phyloP scores from a whole-genome alignment of 2,888 invertebrate genomes.

The Theodoxus fluviatilis region DNA sequence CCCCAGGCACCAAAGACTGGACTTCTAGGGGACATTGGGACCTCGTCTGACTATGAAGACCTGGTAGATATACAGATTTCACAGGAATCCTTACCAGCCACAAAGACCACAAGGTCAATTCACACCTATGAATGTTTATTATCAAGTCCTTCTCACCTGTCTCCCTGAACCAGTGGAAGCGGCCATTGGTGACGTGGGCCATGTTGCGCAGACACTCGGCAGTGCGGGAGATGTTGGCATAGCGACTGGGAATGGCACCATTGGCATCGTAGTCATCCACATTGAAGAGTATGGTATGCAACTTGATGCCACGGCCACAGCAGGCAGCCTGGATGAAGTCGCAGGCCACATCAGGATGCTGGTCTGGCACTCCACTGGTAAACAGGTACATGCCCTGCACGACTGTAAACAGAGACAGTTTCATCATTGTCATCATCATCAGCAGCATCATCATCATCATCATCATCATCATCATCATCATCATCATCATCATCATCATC shows the following conservation, averaged over 20 bases:
- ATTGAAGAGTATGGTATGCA: conserved; percentile 65
- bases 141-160: conserved; percentile 63
- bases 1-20: no score
- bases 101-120: no score
- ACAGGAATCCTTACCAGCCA: no score
- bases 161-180: conserved; percentile 66
- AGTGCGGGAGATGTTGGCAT: conserved; percentile 65
- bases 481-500: no score
- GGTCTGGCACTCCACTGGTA: conserved; percentile 66
- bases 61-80: no score
- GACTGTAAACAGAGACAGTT: conserved; percentile 45
- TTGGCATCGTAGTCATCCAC: conserved; percentile 64
- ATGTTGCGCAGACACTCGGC: conserved; percentile 62
- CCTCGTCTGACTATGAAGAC: no score
- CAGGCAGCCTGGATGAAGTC: conserved; percentile 60
- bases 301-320: conserved; percentile 48
- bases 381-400: conserved; percentile 65
- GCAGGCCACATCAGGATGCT: conserved; percentile 53
- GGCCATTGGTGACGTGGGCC: conserved; percentile 63
- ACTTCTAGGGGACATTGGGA: no score
- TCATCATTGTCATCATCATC: no score
- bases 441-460: no score
- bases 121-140: no score
- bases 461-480: no score
- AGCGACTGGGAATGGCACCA: conserved; percentile 64